Evolutionary conservation across 2,797 vertebrate genomes (phyloP), one percentile per base, ranked within the genome.

Genomic region (Eospalax fontanierii): DNA sequence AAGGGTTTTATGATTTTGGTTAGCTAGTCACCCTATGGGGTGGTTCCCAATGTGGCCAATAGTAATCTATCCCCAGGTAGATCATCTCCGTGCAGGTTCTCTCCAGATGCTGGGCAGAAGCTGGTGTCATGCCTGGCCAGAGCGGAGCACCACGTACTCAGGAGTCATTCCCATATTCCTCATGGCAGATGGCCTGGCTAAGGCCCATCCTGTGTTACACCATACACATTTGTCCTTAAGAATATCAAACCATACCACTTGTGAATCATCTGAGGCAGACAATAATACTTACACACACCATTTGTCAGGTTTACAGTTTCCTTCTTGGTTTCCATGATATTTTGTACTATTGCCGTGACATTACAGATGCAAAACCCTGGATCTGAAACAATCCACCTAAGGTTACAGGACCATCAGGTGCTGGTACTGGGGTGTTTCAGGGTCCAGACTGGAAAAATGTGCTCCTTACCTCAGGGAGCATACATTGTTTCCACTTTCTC

Each of bases 221-320:
- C n/a, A n/a, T n/a, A n/a, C n/a, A n/a, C 46, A 76, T 89, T 94
- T 82, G 18, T 28, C n/a, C 2, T 93, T 46, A 82, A 11, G 57
- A 93, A 87, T 54, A 70, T 1, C 57, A 79, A 4, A 71, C 9
- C 14, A 28, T 33, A 84, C 30, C 89, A 57, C 21, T 11, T 79
- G 33, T 30, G 85, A 94, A 83, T 83, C 6, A n/a, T 43, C 9
- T 79, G 16, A 54, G 14, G 57, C 9, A 22, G 89, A 82, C 61
- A 89, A 15, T 57, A 46, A 38, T 59, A 71, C n/a, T n/a, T n/a
- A 78, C 57, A 33, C 63, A 4, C 61, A 30, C 19, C 14, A 68
- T 43, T 16, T 91, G 26, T 3, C 21, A 35, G 0, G 1, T 82
- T 91, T 63, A 74, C 0, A 83, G 2, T 66, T 87, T 73, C 12